Percentiles rank a stretch among this genome's conserved stretches.
Conservation (phyloP, 2,113 vertebrate genomes). For the Ceuthmochares aereus region DNA sequence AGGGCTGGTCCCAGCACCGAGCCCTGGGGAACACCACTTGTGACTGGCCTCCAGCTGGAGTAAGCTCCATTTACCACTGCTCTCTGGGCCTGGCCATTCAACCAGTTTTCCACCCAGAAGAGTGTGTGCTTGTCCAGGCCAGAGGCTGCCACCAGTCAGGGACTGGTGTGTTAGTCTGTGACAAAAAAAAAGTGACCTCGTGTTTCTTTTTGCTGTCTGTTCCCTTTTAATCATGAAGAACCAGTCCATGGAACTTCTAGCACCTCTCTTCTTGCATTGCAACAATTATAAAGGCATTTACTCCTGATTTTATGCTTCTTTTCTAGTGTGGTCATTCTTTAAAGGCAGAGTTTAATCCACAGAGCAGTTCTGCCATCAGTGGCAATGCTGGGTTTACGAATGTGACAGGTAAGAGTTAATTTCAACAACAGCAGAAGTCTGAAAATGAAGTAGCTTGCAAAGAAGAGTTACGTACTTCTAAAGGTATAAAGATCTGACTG, state of each 20-base stretch:
- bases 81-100: too few species aligned
- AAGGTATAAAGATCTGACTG: neutral
- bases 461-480: neutral
- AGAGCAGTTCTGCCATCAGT: neutral
- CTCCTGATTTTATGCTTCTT: neutral
- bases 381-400: neutral
- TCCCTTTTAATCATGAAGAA: neutral
- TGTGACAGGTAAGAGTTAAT: neutral
- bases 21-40: too few species aligned
- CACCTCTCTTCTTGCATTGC: neutral
- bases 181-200: neutral
- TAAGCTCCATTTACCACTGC: too few species aligned
- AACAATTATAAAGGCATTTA: rapidly evolving
- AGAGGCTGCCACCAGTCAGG: too few species aligned
- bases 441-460: neutral
- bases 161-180: rapidly evolving
- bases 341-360: neutral
- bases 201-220: neutral
- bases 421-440: neutral
- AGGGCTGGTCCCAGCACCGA: too few species aligned
- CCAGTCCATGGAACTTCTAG: neutral
- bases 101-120: too few species aligned
- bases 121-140: too few species aligned
- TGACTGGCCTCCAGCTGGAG: too few species aligned
- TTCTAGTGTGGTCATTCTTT: neutral